These are phyloP conservation scores for Stichodactyla mertensii DNA, from an alignment of 64 coral and sea anemone species.

Conservation along the genomic window DNA sequence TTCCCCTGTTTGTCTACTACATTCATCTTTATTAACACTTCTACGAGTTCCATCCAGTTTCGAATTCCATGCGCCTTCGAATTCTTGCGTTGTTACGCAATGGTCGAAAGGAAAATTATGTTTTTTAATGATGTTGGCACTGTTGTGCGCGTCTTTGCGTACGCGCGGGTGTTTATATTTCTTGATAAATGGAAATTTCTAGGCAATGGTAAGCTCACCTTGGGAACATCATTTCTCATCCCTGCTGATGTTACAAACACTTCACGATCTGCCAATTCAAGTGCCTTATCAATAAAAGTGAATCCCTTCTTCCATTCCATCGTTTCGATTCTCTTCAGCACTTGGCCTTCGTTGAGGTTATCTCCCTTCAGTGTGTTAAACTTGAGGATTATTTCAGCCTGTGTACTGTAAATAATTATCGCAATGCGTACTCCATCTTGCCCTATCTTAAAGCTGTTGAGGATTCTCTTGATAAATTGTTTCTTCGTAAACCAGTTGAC, in stretches of 20 bases:
- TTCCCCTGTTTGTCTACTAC: too few relatives aligned
- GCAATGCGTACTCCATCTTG: slow-evolving; percentile 28
- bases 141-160: too few relatives aligned
- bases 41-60: too few relatives aligned
- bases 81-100: too few relatives aligned
- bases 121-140: too few relatives aligned
- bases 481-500: slow-evolving; percentile 37
- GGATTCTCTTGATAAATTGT: slow-evolving; percentile 31
- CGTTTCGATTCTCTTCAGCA: neutral
- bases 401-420: slow-evolving; percentile 17
- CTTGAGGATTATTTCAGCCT: slow-evolving; percentile 31
- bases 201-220: slow-evolving; percentile 16
- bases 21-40: too few relatives aligned
- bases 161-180: too few relatives aligned
- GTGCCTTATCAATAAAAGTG: slow-evolving; percentile 55
- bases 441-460: slow-evolving; percentile 24
- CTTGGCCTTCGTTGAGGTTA: slow-evolving; percentile 28
- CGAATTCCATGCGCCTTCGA: too few relatives aligned
- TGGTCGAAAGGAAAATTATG: too few relatives aligned
- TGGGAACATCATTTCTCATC: slow-evolving; percentile 32
- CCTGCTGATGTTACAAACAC: slow-evolving; percentile 32
- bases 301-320: slow-evolving; percentile 34
- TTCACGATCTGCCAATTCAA: slow-evolving; percentile 41
- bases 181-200: too few relatives aligned
- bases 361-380: slow-evolving; percentile 37